Conservation (phyloP, 1,140 invertebrate species). For the Bombus pyrosoma region DNA sequence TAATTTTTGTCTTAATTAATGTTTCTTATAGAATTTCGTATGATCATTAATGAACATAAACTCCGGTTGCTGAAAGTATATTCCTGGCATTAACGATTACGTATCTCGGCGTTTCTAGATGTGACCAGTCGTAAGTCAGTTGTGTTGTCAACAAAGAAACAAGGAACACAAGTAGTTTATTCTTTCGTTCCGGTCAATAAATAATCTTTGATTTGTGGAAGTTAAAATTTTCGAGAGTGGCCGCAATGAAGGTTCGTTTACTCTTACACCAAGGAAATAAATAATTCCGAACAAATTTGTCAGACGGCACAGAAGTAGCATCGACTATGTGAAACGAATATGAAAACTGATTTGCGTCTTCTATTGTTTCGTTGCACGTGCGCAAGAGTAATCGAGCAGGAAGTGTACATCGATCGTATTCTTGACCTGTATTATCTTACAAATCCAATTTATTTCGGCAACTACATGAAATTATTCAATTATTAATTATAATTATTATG, state of each 20-base stretch:
- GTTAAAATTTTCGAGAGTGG: neutral
- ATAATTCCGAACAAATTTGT: neutral
- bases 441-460: constrained; percentile 16
- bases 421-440: constrained; percentile 41
- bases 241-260: neutral
- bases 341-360: constrained; percentile 32
- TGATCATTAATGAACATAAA: neutral
- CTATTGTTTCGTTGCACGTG: constrained; percentile 34
- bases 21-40: neutral
- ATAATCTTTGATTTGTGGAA: neutral
- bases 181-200: neutral
- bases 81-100: neutral
- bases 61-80: neutral
- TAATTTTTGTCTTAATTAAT: neutral
- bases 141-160: constrained; percentile 36
- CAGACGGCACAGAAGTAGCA: neutral
- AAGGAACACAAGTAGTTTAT: neutral
- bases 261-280: neutral
- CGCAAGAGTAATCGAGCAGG: constrained; percentile 32
- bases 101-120: neutral
- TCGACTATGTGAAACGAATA: neutral
- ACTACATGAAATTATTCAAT: neutral
- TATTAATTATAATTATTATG: too few relatives aligned
- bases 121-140: constrained; percentile 5
- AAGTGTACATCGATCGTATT: constrained; percentile 47